These are phyloP conservation scores for Zapus hudsonius DNA, from an alignment of 2,113 vertebrate species.

Conservation along the genomic window DNA sequence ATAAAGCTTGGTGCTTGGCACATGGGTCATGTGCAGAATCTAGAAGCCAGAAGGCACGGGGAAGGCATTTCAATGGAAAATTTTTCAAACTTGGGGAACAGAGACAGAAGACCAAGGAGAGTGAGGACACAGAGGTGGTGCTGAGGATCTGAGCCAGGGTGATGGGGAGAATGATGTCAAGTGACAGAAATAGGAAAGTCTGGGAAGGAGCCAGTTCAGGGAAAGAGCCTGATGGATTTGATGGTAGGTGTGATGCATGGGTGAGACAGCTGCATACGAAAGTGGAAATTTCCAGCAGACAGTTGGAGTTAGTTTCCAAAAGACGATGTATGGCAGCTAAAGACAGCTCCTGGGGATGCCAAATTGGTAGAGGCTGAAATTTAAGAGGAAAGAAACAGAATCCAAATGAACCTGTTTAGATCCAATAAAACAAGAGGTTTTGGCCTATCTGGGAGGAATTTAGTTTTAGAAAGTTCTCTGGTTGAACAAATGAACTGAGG, in stretches of 20 bases:
- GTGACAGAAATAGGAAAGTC: conserved; percentile 48
- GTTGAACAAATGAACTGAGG: conserved; percentile 38
- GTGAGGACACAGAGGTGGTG: neutral
- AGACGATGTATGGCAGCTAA: conserved; percentile 67
- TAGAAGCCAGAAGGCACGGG: neutral
- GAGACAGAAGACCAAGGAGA: conserved; percentile 39
- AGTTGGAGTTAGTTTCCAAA: conserved; percentile 74
- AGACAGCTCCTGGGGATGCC: conserved; percentile 67
- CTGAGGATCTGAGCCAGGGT: conserved; percentile 38
- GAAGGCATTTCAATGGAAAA: conserved; percentile 58
- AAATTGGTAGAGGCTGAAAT: conserved; percentile 75
- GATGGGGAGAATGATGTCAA: conserved; percentile 57
- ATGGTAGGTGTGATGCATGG: conserved; percentile 58
- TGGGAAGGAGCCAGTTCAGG: conserved; percentile 58
- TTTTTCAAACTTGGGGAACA: conserved; percentile 39
- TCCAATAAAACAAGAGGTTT: neutral
- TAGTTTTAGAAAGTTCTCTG: conserved; percentile 52
- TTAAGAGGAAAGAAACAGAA: conserved; percentile 74
- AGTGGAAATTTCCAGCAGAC: conserved; percentile 80
- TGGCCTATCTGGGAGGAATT: neutral
- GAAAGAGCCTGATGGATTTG: conserved; percentile 67
- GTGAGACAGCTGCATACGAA: conserved; percentile 39
- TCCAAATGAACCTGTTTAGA: conserved; percentile 68
- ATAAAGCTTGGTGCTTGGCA: neutral
- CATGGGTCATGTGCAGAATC: neutral